These are phyloP conservation scores for Ariopsis seemanni DNA, from an alignment of 2,113 vertebrate genomes.

Conservation along the genomic window DNA sequence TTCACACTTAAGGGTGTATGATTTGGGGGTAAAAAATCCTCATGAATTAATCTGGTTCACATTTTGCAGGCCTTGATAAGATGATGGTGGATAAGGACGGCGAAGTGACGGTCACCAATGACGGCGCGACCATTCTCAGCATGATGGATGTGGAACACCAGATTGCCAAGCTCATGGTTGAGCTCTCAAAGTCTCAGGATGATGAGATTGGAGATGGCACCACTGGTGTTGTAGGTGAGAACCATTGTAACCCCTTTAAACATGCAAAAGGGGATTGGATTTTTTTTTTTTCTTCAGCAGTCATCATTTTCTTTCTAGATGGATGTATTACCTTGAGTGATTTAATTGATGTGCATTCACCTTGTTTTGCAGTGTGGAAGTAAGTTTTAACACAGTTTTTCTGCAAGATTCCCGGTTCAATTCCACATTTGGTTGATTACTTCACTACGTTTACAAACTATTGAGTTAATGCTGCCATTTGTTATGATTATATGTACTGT, in stretches of 20 bases:
- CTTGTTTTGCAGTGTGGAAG: no score
- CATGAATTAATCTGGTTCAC: background rate
- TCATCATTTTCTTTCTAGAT: background rate
- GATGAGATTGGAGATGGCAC: constrained; percentile 99
- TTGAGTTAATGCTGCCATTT: no score
- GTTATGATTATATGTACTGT: no score
- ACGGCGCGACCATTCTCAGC: constrained; percentile 95
- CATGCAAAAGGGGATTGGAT: background rate
- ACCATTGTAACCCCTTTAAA: background rate
- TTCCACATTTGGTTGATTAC: no score
- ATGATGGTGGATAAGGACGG: constrained; percentile 99
- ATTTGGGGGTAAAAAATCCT: background rate
- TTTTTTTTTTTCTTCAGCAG: background rate
- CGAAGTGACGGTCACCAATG: constrained; percentile 96
- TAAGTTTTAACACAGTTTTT: background rate
- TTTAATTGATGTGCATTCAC: background rate
- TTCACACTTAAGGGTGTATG: background rate
- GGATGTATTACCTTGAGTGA: background rate
- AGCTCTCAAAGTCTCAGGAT: constrained; percentile 96
- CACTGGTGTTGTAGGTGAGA: constrained; percentile 94
- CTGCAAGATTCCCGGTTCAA: no score
- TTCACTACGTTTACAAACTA: no score
- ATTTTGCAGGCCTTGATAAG: constrained; percentile 87
- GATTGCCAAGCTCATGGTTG: constrained; percentile 98
- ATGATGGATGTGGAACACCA: constrained; percentile 99